Percentiles rank a stretch among this genome's conserved stretches.
Evolutionary conservation across 2,113 vertebrate genomes (phyloP).

Genomic region (Aspiorhynchus laticeps): DNA sequence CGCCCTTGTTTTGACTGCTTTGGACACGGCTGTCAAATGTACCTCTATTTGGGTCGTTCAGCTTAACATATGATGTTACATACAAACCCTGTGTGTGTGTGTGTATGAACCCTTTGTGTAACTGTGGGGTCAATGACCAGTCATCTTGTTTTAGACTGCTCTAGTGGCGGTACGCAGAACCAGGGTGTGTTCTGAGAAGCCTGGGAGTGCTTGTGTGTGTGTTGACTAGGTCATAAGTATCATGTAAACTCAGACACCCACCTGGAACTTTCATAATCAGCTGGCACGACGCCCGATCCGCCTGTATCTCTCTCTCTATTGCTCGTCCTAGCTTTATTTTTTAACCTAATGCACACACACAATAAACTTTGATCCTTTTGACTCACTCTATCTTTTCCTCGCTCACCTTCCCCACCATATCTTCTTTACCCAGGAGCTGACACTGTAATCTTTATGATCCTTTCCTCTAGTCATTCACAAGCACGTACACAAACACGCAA

Average conservation of each 20-base stretch:
- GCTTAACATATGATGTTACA: not conserved
- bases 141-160: conserved; percentile 41
- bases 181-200: conserved; percentile 65
- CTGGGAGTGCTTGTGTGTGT: conserved; percentile 55
- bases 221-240: conserved; percentile 56
- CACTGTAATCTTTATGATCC: conserved; percentile 34
- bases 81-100: not conserved
- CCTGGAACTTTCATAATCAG: conserved; percentile 67
- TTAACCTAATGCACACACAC: conserved; percentile 13
- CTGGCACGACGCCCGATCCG: conserved; percentile 63
- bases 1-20: conserved; percentile 34
- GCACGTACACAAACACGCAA: conserved; percentile 31
- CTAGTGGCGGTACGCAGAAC: conserved; percentile 60
- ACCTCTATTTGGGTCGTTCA: not conserved
- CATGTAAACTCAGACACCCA: conserved; percentile 66
- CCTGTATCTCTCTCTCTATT: not conserved
- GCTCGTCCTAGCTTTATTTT: not conserved
- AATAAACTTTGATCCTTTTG: conserved; percentile 69
- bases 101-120: not conserved
- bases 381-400: not conserved
- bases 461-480: conserved; percentile 30
- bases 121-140: not conserved
- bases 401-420: not conserved
- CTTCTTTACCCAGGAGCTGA: conserved; percentile 49
- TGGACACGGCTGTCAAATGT: not conserved